Conservation (phyloP, 2,113 vertebrate genomes). For the Ciconia boyciana region DNA sequence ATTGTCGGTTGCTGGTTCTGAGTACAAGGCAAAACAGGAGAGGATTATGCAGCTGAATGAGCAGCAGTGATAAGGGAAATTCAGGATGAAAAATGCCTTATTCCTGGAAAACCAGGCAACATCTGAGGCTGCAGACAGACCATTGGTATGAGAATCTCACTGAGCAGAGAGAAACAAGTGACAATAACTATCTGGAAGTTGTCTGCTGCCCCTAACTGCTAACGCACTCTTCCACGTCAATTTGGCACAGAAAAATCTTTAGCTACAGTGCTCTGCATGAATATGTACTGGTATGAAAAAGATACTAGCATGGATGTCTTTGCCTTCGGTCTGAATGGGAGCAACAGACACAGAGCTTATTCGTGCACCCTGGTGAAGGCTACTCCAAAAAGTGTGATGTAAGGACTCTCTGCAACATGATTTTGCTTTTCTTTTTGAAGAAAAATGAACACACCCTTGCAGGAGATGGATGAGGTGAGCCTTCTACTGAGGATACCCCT, state of each 20-base stretch:
- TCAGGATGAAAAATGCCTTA: neutral
- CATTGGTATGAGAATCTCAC: neutral
- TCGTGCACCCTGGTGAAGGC: neutral
- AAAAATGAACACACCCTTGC: fast-evolving
- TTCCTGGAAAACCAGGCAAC: neutral
- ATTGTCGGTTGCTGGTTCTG: neutral
- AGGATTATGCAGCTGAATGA: slow-evolving; percentile 30
- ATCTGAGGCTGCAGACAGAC: neutral
- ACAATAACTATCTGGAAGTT: neutral
- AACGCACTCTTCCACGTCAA: neutral
- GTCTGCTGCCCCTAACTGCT: neutral
- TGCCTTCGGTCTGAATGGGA: neutral
- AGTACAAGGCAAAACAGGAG: slow-evolving; percentile 10
- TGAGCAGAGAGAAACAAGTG: neutral
- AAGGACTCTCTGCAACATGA: neutral
- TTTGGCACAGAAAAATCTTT: neutral
- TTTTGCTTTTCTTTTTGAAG: neutral
- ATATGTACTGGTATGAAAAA: neutral
- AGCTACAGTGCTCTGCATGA: neutral
- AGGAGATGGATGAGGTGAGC: neutral
- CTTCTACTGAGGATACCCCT: neutral
- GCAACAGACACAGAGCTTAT: neutral
- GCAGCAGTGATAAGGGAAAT: neutral
- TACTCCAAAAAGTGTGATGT: neutral
- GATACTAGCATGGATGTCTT: neutral